These are phyloP conservation scores for Fulica atra DNA, from an alignment of 2,113 vertebrate genomes.

Conservation along the genomic window DNA sequence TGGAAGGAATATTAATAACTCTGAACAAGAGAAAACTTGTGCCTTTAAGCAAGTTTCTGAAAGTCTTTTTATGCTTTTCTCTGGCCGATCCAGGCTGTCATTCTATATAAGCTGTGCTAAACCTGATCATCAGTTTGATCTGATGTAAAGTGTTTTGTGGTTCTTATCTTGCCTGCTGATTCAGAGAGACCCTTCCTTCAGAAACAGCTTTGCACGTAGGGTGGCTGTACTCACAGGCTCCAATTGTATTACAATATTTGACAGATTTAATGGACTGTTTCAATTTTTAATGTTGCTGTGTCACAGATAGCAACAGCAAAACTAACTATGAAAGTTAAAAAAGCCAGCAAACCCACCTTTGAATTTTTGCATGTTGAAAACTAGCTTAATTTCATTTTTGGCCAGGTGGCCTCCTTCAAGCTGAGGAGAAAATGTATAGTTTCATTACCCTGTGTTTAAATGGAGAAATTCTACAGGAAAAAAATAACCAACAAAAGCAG, in stretches of 20 bases:
- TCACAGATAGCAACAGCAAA: neutral
- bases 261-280: neutral
- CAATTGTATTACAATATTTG: neutral
- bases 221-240: neutral
- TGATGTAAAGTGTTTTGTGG: neutral
- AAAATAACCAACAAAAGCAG: neutral
- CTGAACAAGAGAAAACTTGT: neutral
- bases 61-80: neutral
- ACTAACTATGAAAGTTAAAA: neutral
- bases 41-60: neutral
- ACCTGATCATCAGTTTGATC: neutral
- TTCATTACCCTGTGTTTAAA: constrained; percentile 12
- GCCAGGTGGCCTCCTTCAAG: neutral
- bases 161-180: neutral
- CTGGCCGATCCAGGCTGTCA: neutral
- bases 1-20: neutral
- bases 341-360: neutral
- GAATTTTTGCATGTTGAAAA: neutral
- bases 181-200: neutral
- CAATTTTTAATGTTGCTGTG: neutral
- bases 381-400: constrained; percentile 20
- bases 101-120: neutral
- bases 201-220: neutral
- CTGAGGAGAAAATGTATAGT: neutral
- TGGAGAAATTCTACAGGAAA: neutral